phyloP scores from a whole-genome alignment of 2,888 invertebrate species.

The Oscheius myriophilus region DNA sequence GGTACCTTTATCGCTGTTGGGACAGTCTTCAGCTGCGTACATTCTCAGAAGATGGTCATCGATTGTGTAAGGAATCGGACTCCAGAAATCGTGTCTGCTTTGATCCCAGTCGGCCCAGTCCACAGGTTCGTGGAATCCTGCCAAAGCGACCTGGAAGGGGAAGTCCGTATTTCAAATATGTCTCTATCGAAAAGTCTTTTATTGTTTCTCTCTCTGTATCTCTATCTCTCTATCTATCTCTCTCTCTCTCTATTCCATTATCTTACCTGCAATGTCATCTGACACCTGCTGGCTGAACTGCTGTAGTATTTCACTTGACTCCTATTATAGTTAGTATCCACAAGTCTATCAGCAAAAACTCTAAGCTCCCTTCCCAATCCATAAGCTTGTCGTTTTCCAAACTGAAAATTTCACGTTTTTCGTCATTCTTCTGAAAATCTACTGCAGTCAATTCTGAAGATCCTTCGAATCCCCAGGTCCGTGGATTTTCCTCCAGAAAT shows the following conservation, averaged over 20 bases:
- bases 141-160: constrained; percentile 35
- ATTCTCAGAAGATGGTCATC: constrained; percentile 55
- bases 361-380: constrained; percentile 42
- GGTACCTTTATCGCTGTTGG: constrained; percentile 30
- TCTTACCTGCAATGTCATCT: constrained; percentile 48
- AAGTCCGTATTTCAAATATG: neutral
- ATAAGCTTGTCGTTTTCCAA: constrained; percentile 44
- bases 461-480: constrained; percentile 47
- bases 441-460: constrained; percentile 39
- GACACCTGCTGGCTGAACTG: constrained; percentile 49
- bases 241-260: neutral
- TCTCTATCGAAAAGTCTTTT: neutral
- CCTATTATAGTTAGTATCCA: constrained; percentile 22
- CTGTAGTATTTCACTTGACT: constrained; percentile 40
- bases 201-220: neutral
- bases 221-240: neutral
- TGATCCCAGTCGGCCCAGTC: constrained; percentile 41
- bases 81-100: constrained; percentile 35
- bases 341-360: constrained; percentile 32
- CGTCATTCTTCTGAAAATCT: neutral
- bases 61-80: constrained; percentile 53
- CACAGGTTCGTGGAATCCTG: constrained; percentile 25
- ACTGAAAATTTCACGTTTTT: constrained; percentile 23
- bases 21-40: constrained; percentile 51
- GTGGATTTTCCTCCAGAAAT: constrained; percentile 29